These are phyloP conservation scores for Dendroctonus ponderosae DNA, from an alignment of 1,140 invertebrate genomes.

Conservation along the genomic window DNA sequence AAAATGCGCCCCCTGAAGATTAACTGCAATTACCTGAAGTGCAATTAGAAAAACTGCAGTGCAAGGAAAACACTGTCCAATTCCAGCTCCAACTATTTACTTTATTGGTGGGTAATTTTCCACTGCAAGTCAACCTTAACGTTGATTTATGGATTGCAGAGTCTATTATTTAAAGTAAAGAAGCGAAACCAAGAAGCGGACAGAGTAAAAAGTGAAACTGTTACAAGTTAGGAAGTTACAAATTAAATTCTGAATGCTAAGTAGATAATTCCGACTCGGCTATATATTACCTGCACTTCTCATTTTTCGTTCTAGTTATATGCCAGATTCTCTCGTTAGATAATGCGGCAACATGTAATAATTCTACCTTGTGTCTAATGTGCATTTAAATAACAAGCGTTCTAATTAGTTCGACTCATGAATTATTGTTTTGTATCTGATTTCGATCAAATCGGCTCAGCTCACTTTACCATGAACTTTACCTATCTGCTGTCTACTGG, in stretches of 20 bases:
- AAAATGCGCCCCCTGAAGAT: no score
- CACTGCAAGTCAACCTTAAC: no score
- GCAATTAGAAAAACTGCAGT: no score
- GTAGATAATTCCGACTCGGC: slow-evolving; percentile 14
- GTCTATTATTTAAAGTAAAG: no score
- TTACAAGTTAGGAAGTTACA: slow-evolving; percentile 7
- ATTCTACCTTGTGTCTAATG: slow-evolving; percentile 9
- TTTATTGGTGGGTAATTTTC: no score
- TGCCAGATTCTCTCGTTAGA: slow-evolving; percentile 17
- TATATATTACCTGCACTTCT: slow-evolving; percentile 14
- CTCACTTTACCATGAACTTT: no score
- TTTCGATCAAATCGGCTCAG: no score
- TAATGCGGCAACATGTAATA: slow-evolving; percentile 11
- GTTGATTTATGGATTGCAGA: no score
- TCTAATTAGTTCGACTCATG: slow-evolving; percentile 6
- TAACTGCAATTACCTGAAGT: no score
- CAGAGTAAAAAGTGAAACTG: slow-evolving; percentile 10
- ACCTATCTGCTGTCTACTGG: no score
- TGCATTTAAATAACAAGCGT: slow-evolving; percentile 8
- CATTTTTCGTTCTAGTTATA: slow-evolving; percentile 19
- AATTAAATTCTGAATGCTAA: slow-evolving; percentile 21
- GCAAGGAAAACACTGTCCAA: no score
- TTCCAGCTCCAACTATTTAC: no score
- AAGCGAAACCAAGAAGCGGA: slow-evolving; percentile 6
- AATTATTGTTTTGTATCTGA: neutral